Conservation (phyloP, 2,113 vertebrate genomes). For the Trematocara stigmaticum region DNA sequence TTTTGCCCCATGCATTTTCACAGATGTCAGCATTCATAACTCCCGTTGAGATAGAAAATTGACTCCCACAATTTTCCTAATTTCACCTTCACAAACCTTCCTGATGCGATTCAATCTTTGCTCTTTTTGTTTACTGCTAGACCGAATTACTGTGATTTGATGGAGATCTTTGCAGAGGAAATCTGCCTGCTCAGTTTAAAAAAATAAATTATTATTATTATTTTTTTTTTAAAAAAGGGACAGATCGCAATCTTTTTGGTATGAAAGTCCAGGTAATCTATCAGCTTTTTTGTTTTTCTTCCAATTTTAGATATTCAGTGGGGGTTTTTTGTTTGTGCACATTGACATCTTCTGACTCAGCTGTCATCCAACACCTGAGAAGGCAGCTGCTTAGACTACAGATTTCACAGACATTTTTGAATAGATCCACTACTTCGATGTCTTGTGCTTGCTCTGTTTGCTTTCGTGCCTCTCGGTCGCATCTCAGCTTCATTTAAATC, state of each 20-base stretch:
- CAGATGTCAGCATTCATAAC: neutral
- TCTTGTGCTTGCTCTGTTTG: neutral
- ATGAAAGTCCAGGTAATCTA: neutral
- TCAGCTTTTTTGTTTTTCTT: accelerated
- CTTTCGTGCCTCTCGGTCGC: neutral
- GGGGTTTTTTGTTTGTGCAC: accelerated
- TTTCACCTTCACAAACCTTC: neutral
- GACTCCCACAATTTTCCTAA: neutral
- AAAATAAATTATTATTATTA: neutral
- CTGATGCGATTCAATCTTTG: neutral
- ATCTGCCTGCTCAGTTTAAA: neutral
- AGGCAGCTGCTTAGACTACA: neutral
- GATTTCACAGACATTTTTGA: neutral
- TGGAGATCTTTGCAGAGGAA: neutral
- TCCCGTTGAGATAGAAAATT: neutral
- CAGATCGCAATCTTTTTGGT: neutral
- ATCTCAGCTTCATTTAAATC: neutral
- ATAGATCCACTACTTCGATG: neutral
- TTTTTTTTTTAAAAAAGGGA: neutral
- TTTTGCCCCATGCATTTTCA: neutral
- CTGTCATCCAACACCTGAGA: neutral
- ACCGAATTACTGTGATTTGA: neutral
- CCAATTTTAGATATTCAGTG: neutral
- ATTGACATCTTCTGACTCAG: neutral
- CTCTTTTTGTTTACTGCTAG: neutral